Evolutionary conservation across 1,140 invertebrate species (phyloP).

Genomic region (Saccostrea glomerata): DNA sequence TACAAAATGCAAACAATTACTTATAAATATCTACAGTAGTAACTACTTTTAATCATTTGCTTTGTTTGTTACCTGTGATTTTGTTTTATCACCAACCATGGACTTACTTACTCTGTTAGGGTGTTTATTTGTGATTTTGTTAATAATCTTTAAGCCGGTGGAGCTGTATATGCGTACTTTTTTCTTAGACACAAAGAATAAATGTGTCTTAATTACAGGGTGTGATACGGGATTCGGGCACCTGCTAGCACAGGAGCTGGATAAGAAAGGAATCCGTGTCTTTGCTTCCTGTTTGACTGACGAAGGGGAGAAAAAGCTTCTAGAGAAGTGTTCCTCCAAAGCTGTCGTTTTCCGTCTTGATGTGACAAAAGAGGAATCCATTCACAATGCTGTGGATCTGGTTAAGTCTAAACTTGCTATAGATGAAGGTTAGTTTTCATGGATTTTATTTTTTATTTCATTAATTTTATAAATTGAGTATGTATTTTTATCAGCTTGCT

Average conservation of each 20-base stretch:
- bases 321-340: neutral
- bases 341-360: constrained; percentile 48
- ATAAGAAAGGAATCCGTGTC: constrained; percentile 76
- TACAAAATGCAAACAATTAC: neutral
- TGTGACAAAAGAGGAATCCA: constrained; percentile 52
- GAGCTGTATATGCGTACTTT: neutral
- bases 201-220: constrained; percentile 77
- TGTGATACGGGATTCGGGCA: constrained; percentile 80
- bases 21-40: neutral
- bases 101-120: neutral
- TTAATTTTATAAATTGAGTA: too few relatives aligned
- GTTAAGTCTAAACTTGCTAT: constrained; percentile 38
- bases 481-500: too few relatives aligned
- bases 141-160: neutral
- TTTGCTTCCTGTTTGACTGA: constrained; percentile 77
- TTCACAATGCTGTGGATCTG: constrained; percentile 40
- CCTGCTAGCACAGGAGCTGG: constrained; percentile 73
- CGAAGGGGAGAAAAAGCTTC: constrained; percentile 47
- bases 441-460: too few relatives aligned
- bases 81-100: neutral
- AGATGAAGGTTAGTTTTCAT: constrained; percentile 18
- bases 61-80: neutral
- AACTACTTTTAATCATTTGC: neutral
- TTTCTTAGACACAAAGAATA: neutral
- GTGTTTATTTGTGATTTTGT: neutral